A percentile compares a stretch with the other conserved stretches of the same genome.
phyloP scores from a whole-genome alignment of 2,888 invertebrate species.

The Punctoribates punctum region DNA sequence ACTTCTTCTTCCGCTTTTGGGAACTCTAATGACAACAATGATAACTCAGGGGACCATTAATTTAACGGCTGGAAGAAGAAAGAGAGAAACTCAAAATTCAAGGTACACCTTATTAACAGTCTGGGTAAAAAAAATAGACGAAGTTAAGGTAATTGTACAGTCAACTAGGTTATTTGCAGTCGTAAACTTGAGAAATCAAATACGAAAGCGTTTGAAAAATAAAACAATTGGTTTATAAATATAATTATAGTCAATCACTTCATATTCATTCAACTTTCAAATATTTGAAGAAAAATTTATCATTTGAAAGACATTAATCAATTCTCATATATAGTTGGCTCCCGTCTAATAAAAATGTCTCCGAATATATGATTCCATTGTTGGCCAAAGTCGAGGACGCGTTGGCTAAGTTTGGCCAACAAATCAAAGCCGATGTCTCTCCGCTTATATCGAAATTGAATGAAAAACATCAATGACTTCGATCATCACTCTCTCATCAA shows the following conservation, averaged over 20 bases:
- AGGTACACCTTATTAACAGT: background rate
- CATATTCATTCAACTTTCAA: background rate
- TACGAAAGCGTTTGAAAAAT: too few species aligned
- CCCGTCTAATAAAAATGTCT: background rate
- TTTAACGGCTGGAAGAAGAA: slow-evolving; percentile 42
- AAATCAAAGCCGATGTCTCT: slow-evolving; percentile 22
- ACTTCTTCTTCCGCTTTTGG: slow-evolving; percentile 46
- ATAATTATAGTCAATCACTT: too few species aligned
- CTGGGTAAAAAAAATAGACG: background rate
- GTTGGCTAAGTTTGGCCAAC: slow-evolving; percentile 1
- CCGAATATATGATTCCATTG: background rate
- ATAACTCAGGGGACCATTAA: slow-evolving; percentile 44
- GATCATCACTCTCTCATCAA: too few species aligned
- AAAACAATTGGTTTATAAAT: too few species aligned
- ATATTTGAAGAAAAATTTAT: too few species aligned
- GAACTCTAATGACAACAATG: slow-evolving; percentile 48
- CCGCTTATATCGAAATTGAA: background rate
- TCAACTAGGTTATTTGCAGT: background rate
- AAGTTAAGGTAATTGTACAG: too few species aligned
- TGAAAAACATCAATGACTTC: background rate
- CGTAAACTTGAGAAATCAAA: background rate
- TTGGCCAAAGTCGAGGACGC: slow-evolving; percentile 18
- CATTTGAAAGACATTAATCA: too few species aligned
- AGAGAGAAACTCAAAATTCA: slow-evolving; percentile 10
- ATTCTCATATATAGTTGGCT: background rate